Evolutionary conservation across 2,797 vertebrate genomes (phyloP).

Genomic region (Anabas testudineus): DNA sequence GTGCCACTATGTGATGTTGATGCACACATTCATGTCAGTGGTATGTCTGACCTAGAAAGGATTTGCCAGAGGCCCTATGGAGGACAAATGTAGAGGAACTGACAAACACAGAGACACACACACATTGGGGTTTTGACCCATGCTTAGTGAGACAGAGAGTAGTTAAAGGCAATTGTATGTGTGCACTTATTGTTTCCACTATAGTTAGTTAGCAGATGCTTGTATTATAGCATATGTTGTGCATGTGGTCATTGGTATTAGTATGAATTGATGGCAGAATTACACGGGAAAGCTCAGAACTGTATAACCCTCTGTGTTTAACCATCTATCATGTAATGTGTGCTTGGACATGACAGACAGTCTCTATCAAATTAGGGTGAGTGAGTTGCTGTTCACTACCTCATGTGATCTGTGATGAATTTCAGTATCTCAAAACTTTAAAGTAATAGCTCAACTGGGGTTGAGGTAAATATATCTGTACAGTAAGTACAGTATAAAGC

Average conservation of each 20-base stretch:
- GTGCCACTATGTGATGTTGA: slow-evolving; percentile 62
- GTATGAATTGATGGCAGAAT: not conserved
- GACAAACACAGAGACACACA: slow-evolving; percentile 46
- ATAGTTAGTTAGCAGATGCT: slow-evolving; percentile 17
- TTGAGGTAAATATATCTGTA: no score
- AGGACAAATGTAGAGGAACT: slow-evolving; percentile 55
- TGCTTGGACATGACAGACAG: no score
- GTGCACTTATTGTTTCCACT: slow-evolving; percentile 23
- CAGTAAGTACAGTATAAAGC: not conserved
- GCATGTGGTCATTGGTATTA: slow-evolving; percentile 2
- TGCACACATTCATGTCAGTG: slow-evolving; percentile 66
- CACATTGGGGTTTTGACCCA: slow-evolving; percentile 47
- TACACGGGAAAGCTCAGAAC: not conserved
- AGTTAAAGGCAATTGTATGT: slow-evolving; percentile 42
- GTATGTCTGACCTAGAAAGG: slow-evolving; percentile 78
- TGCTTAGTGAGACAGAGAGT: slow-evolving; percentile 45
- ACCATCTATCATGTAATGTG: no score
- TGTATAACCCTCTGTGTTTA: not conserved
- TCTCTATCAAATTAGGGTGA: no score
- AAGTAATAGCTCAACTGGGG: no score
- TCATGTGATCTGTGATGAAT: not conserved
- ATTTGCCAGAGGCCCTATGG: slow-evolving; percentile 69
- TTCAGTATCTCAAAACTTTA: not conserved
- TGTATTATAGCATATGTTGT: not conserved
- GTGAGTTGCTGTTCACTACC: not conserved